Conservation (phyloP, 2,113 vertebrate genomes). For the Capreolus pygargus region DNA sequence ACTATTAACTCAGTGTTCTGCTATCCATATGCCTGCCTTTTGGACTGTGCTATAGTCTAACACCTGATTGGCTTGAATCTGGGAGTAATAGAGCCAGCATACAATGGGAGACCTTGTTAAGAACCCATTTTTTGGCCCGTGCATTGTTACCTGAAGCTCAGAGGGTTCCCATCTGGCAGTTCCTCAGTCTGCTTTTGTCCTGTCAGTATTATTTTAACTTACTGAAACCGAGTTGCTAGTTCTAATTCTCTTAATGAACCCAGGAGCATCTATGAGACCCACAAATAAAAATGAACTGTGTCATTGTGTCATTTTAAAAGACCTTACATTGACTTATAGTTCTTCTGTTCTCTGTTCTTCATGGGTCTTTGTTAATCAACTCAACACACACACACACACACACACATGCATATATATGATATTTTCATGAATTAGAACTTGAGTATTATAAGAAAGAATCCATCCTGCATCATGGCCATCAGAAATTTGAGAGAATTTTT, state of each 20-base stretch:
- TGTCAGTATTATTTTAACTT: not conserved
- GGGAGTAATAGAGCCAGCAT: slow-evolving; percentile 53
- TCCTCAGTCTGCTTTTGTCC: not conserved
- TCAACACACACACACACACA: not conserved
- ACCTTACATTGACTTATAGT: not conserved
- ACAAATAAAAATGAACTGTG: slow-evolving; percentile 38
- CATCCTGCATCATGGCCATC: not conserved
- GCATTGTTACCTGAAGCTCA: slow-evolving; percentile 58
- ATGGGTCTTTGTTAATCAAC: not conserved
- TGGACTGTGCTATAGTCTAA: not conserved
- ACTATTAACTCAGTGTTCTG: slow-evolving; percentile 4
- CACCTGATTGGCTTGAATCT: slow-evolving; percentile 14
- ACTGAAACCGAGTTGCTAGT: not conserved
- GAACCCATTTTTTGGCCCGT: slow-evolving; percentile 2
- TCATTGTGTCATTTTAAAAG: not conserved
- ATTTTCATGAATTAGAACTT: not conserved
- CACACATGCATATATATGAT: not conserved
- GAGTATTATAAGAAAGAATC: not conserved
- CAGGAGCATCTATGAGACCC: slow-evolving; percentile 17
- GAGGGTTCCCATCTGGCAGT: slow-evolving; percentile 54
- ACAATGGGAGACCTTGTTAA: slow-evolving; percentile 50
- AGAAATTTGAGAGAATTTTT: not conserved
- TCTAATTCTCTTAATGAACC: slow-evolving; percentile 39
- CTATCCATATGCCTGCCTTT: not conserved
- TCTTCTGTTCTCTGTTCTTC: not conserved